Percentiles rank a stretch among this genome's conserved stretches.
Conservation (phyloP, 1,140 invertebrate species). For the Drosophila micromelanica region DNA sequence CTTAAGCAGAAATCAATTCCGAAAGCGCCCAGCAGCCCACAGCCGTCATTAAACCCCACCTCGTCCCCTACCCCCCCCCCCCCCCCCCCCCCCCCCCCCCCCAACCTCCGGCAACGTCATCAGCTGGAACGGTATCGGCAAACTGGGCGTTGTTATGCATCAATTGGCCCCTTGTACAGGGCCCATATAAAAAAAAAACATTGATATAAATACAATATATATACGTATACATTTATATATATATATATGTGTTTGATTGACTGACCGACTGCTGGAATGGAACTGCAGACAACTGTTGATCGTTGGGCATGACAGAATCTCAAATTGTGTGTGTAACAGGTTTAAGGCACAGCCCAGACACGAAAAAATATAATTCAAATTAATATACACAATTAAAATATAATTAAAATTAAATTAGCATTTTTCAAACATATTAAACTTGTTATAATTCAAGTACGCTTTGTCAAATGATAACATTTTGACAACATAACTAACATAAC, state of each 20-base stretch:
- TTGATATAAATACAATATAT: not conserved
- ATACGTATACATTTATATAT: not conserved
- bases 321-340: conserved; percentile 19
- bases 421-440: too few relatives aligned
- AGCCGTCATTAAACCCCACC: not conserved
- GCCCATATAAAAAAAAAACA: conserved; percentile 13
- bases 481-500: not conserved
- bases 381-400: not conserved
- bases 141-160: conserved; percentile 10
- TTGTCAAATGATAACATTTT: too few relatives aligned
- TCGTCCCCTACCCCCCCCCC: too few relatives aligned
- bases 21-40: not conserved
- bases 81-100: too few relatives aligned
- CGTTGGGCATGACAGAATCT: not conserved
- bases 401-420: not conserved
- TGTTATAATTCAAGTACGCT: not conserved
- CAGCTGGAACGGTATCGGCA: conserved; percentile 12
- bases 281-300: not conserved
- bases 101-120: conserved; percentile 41
- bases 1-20: conserved; percentile 73
- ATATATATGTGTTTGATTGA: conserved; percentile 1
- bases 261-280: conserved; percentile 5
- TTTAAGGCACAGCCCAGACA: conserved; percentile 7
- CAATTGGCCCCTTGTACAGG: conserved; percentile 33
- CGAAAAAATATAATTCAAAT: not conserved